Evolutionary conservation across 1,140 invertebrate genomes (phyloP), one percentile per base, ranked within the genome.

Genomic region (Colletes gigas): DNA sequence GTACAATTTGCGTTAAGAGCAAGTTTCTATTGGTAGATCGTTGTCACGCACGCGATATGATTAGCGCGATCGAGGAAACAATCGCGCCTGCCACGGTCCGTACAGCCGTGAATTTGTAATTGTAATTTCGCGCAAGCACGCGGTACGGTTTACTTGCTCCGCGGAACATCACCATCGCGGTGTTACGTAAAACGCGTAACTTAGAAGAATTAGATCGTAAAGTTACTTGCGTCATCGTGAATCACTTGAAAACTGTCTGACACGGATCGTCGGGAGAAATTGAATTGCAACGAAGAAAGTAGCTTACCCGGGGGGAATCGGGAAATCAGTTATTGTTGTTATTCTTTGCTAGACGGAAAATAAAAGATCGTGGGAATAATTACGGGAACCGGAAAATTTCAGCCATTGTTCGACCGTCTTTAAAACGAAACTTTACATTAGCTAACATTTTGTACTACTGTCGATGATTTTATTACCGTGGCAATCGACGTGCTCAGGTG

Each of bases 61-160:
- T 65, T 65, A 65, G 62, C 62, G 62, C n/a, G 44, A 65, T 65
- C 62, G 62, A 0, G 15, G 47, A 52, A 50, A 67, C 44, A 50
- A 52, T 67, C 30, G 62, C 15, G 39, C 12, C 8, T n/a, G n/a
- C 39, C 3, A 65, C 30, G 30, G 39, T n/a, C 1, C 17, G 30
- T 9, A 21, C 19, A 21, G 15, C n/a, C 44, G 1, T 17, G 41
- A 44, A 41, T 59, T 47, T 59, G 10, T 71, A 71, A 71, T 59
- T 44, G 30, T 19, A 44, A 70, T 70, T 67, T 52, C 5, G 15
- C 47, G n/a, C 30, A 67, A 52, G 10, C 44, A 67, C n/a, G 62
- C n/a, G 30, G 30, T 15, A n/a, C 39, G 4, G 39, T 14, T 59
- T 14, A n/a, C 12, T 9, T 19, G 5, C 15, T 8, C 5, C 0